Evolutionary conservation across 2,888 invertebrate species (phyloP), one percentile per base, ranked within the genome.

Genomic region (Tuberolachnus salignus): DNA sequence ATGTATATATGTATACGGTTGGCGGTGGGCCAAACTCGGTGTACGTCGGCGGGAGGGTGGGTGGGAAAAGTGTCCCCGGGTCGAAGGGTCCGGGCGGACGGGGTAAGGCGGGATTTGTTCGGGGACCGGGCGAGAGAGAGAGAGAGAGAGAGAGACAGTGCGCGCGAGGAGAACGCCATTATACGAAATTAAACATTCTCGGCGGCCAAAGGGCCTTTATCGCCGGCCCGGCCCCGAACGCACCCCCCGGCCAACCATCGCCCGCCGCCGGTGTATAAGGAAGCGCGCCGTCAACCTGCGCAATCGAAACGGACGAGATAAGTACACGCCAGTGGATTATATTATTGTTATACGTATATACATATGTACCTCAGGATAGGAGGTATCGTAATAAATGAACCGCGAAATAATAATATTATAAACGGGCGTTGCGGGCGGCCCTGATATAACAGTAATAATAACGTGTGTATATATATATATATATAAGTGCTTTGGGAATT

Each of bases 111-210:
- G 70, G 63, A 80, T 61, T 61, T 59, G 44, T 23, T 13, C 34
- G 51, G 49, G 42, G 26, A 34, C 19, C n/a, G 46, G 44, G 42
- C 19, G 21, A 19, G 44, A 10, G 21, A 6, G 10, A 34, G n/a
- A n/a, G 59, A 8, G 23, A 21, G 11, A 14, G 10, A 21, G 14
- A 13, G 51, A 42, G 21, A 14, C 21, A 42, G 16, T 21, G 42
- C 53, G 42, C 55, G 21, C 6, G 46, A 34, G 26, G 19, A 57
- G 69, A 70, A 63, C 46, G n/a, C 70, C 80, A 80, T 80, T 71
- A 70, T 69, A 80, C 80, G 59, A 80, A 80, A 80, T 80, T 80
- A 80, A 80, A 80, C 71, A 70, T 80, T 71, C 70, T 70, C 71
- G 26, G 10, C 51, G 71, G 71, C 80, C 70, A 71, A 69, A 63